Conservation (phyloP, 2,888 invertebrate genomes). For the Eristalis arbustorum region DNA sequence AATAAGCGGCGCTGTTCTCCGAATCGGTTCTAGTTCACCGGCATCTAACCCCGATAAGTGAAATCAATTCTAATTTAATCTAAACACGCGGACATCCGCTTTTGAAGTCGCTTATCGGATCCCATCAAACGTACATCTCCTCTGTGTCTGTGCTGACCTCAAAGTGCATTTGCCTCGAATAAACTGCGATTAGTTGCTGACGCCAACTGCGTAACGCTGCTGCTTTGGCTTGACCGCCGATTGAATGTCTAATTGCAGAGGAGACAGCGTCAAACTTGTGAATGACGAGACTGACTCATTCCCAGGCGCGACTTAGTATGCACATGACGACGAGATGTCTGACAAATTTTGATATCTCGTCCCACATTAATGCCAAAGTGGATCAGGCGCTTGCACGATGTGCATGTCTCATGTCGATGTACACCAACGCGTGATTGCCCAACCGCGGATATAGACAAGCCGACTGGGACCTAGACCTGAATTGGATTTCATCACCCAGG, state of each 20-base stretch:
- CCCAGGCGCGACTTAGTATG: conserved; percentile 26
- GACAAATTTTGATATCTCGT: conserved; percentile 43
- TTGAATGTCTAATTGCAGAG: conserved; percentile 31
- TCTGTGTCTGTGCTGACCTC: conserved; percentile 6
- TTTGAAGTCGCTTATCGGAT: conserved; percentile 20
- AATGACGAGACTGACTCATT: conserved; percentile 10
- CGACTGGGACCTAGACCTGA: conserved; percentile 49
- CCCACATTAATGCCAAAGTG: conserved; percentile 29
- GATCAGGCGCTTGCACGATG: conserved; percentile 14
- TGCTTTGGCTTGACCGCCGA: conserved; percentile 19
- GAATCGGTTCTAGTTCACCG: conserved; percentile 31
- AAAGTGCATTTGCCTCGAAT: conserved; percentile 36
- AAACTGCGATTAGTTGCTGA: not conserved
- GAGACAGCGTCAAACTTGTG: not conserved
- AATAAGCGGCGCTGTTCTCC: not conserved
- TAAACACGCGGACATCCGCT: conserved; percentile 4
- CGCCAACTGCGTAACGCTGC: conserved; percentile 24
- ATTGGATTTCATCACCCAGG: not conserved
- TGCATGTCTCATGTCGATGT: not conserved
- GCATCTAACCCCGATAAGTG: conserved; percentile 33
- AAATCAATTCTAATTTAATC: conserved; percentile 25
- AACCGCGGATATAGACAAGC: conserved; percentile 13
- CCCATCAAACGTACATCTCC: not conserved
- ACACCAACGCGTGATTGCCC: not conserved
- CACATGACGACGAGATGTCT: conserved; percentile 27